Evolutionary conservation across 2,888 invertebrate species (phyloP).

Genomic region (Ornithoptera priamus): DNA sequence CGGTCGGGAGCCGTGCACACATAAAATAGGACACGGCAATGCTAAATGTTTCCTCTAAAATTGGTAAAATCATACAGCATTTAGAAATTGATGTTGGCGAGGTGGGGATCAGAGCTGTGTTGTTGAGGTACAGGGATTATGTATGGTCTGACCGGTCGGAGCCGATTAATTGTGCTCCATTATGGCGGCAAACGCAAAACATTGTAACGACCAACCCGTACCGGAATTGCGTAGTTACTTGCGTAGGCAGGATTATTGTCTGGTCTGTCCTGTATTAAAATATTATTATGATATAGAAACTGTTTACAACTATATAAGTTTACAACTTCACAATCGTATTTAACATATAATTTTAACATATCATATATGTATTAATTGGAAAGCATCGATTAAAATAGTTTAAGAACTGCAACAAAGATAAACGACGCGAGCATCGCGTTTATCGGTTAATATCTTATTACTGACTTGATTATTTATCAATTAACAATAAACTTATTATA

Average conservation of each 20-base stretch:
- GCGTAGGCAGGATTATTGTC: constrained; percentile 32
- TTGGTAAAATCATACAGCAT: constrained; percentile 54
- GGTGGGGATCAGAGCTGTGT: constrained; percentile 42
- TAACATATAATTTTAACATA: neutral
- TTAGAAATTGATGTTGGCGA: constrained; percentile 42
- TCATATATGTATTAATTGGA: too few relatives aligned
- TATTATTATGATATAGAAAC: constrained; percentile 1
- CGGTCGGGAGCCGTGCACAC: constrained; percentile 51
- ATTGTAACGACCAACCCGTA: constrained; percentile 41
- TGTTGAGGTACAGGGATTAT: constrained; percentile 50
- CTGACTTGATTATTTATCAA: too few relatives aligned
- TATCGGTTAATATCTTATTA: too few relatives aligned
- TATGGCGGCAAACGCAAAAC: constrained; percentile 49
- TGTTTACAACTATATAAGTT: neutral
- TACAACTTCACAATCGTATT: neutral
- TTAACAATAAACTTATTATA: too few relatives aligned
- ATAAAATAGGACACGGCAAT: constrained; percentile 47
- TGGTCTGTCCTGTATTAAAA: neutral
- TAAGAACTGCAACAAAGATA: too few relatives aligned
- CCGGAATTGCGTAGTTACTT: constrained; percentile 36
- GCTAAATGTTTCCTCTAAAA: constrained; percentile 51
- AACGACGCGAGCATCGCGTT: too few relatives aligned
- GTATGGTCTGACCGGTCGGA: constrained; percentile 45
- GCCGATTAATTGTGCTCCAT: constrained; percentile 61
- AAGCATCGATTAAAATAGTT: too few relatives aligned